A percentile compares a stretch with the other conserved stretches of the same genome.
Evolutionary conservation across 2,797 vertebrate species (phyloP).

Genomic region (Leucoraja ocellata): DNA sequence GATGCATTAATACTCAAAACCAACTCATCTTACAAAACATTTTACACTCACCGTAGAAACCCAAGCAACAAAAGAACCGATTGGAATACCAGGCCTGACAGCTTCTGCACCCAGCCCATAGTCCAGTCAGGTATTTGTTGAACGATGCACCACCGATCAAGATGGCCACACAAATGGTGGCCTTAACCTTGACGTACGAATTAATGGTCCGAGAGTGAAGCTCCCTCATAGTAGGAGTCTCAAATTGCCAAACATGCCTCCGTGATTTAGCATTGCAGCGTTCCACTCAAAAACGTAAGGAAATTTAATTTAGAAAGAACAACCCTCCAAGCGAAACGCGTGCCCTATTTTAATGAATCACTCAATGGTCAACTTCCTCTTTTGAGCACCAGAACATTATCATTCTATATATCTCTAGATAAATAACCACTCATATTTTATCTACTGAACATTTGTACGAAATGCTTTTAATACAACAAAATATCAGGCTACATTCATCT

Average conservation of each 20-base stretch:
- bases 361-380: neutral
- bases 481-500: conserved; percentile 37
- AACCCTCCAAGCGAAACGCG: neutral
- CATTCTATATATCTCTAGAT: conserved; percentile 16
- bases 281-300: neutral
- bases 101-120: neutral
- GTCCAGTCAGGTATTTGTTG: neutral
- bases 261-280: neutral
- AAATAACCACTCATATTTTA: conserved; percentile 35
- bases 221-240: neutral
- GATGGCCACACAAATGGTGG: conserved; percentile 2
- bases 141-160: too few species aligned
- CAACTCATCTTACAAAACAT: neutral
- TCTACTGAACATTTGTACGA: conserved; percentile 33
- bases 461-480: conserved; percentile 35
- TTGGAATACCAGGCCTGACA: neutral
- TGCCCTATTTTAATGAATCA: neutral
- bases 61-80: neutral
- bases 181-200: neutral
- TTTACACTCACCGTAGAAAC: neutral
- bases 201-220: neutral
- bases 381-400: neutral
- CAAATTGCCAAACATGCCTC: neutral
- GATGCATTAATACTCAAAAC: neutral
- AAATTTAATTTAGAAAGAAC: neutral